These are phyloP conservation scores for Sesia apiformis DNA, from an alignment of 2,888 invertebrate species.

Conservation along the genomic window DNA sequence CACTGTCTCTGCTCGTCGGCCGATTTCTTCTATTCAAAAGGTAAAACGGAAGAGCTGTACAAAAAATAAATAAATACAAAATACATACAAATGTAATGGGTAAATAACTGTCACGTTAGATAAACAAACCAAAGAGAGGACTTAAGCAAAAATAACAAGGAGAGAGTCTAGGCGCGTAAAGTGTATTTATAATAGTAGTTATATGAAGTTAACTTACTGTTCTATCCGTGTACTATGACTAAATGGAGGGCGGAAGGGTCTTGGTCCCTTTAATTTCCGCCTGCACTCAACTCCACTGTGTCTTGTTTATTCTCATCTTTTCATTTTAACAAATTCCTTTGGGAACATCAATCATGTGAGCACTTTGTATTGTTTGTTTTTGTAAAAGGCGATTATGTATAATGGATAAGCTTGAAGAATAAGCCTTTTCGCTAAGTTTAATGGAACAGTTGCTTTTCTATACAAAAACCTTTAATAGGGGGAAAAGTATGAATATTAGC, in stretches of 20 bases:
- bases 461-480: no score
- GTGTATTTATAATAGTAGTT: no score
- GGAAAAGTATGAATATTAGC: no score
- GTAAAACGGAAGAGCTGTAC: no score
- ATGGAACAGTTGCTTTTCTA: not conserved
- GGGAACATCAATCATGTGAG: constrained; percentile 9
- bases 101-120: no score
- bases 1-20: no score
- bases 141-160: no score
- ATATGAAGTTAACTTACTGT: not conserved
- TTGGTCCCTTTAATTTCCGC: constrained; percentile 54
- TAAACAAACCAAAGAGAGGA: no score
- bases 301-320: constrained; percentile 40
- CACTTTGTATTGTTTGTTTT: constrained; percentile 5
- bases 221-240: constrained; percentile 2
- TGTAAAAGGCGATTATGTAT: constrained; percentile 5
- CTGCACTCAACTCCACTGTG: constrained; percentile 29
- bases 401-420: constrained; percentile 7
- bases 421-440: not conserved
- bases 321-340: constrained; percentile 17
- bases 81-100: no score
- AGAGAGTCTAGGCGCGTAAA: no score
- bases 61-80: no score
- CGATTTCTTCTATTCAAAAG: no score
- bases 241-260: constrained; percentile 28